Percentiles rank a stretch among this genome's conserved stretches.
Conservation (phyloP, 2,797 vertebrate species). For the Enteromius trimaculatus region DNA sequence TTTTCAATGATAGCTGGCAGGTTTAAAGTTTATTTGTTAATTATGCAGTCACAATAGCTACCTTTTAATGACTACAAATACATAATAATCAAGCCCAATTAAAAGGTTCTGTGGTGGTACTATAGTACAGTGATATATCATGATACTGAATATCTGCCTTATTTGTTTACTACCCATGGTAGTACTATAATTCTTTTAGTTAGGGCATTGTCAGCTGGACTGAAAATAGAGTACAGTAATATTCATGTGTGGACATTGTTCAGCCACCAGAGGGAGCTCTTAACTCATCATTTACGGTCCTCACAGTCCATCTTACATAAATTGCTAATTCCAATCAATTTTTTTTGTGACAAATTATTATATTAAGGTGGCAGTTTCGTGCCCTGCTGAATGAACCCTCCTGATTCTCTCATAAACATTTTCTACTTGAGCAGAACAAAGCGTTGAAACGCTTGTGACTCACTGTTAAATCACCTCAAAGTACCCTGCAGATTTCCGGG, state of each 20-base stretch:
- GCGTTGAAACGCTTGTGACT: slow-evolving; percentile 8
- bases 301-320: neutral
- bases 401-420: slow-evolving; percentile 32
- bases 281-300: neutral
- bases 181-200: neutral
- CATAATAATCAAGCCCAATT: neutral
- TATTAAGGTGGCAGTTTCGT: slow-evolving; percentile 28
- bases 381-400: slow-evolving; percentile 8
- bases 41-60: too few relatives aligned
- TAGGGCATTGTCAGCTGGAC: neutral
- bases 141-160: neutral
- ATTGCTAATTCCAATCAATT: neutral
- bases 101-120: neutral
- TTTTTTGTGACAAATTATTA: neutral
- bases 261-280: slow-evolving; percentile 57
- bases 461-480: slow-evolving; percentile 26
- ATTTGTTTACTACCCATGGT: too few relatives aligned
- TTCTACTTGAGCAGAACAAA: slow-evolving; percentile 16
- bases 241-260: slow-evolving; percentile 2
- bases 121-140: neutral
- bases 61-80: neutral
- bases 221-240: neutral
- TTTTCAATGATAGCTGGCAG: neutral
- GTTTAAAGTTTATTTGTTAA: neutral
- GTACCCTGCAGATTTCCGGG: slow-evolving; percentile 31